These are phyloP conservation scores for Stenichneumon culpator DNA, from an alignment of 2,888 invertebrate genomes.

Conservation along the genomic window DNA sequence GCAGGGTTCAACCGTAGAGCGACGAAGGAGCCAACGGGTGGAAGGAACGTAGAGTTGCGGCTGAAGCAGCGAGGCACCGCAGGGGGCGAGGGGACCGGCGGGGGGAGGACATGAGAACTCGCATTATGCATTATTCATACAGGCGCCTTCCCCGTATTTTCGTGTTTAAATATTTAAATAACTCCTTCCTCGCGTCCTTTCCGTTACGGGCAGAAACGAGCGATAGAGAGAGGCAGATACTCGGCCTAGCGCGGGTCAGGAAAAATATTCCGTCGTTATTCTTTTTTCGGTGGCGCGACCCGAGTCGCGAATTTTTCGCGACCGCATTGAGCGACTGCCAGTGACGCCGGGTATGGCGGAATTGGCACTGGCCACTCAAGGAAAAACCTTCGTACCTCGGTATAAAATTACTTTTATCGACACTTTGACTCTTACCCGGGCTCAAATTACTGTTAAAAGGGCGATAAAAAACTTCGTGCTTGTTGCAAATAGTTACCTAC, in stretches of 20 bases:
- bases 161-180: constrained; percentile 85
- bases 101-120: constrained; percentile 51
- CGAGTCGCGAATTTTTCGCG: constrained; percentile 28
- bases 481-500: not conserved
- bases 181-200: constrained; percentile 72
- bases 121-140: constrained; percentile 83
- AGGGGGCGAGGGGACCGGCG: constrained; percentile 13
- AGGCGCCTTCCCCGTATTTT: constrained; percentile 82
- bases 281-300: constrained; percentile 62
- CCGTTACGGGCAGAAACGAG: constrained; percentile 20
- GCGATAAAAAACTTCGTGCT: not conserved
- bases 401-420: not conserved
- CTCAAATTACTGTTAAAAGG: not conserved
- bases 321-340: constrained; percentile 62
- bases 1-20: constrained; percentile 42
- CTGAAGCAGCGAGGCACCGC: constrained; percentile 27
- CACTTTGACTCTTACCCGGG: not conserved
- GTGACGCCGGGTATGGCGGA: not conserved
- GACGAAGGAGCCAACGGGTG: constrained; percentile 33
- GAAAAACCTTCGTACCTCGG: not conserved
- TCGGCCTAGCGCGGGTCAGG: constrained; percentile 72
- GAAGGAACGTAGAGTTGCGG: constrained; percentile 37
- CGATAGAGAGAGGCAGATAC: constrained; percentile 60
- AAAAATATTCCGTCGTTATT: constrained; percentile 80
- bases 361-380: not conserved